Percentiles rank a stretch among this genome's conserved stretches.
These are phyloP conservation scores for Tachina lurida DNA, from an alignment of 2,888 invertebrate species.

Conservation along the genomic window DNA sequence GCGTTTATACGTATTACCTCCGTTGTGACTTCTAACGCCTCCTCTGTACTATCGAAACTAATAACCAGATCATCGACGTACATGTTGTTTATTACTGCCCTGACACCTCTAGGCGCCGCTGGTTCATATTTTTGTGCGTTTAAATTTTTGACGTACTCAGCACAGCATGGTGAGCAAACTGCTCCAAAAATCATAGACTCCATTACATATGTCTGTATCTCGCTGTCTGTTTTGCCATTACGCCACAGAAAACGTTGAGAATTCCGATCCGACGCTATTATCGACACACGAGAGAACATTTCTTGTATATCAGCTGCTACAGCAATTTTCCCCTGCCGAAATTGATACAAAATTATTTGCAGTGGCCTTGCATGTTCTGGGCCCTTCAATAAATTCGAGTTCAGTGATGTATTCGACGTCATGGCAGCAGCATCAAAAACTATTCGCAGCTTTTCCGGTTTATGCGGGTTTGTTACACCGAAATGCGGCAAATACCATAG, in stretches of 20 bases:
- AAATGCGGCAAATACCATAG: conserved; percentile 11
- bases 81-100: neutral
- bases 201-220: conserved; percentile 49
- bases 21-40: too few species aligned
- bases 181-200: conserved; percentile 64
- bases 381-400: too few species aligned
- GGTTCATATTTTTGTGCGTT: conserved; percentile 65
- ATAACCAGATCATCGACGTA: neutral
- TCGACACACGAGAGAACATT: conserved; percentile 23
- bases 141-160: conserved; percentile 74
- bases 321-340: too few species aligned
- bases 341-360: too few species aligned
- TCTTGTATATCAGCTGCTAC: too few species aligned
- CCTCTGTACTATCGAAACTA: neutral
- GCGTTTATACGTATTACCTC: neutral
- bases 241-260: conserved; percentile 53
- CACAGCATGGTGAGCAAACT: conserved; percentile 74
- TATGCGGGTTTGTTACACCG: neutral
- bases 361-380: too few species aligned
- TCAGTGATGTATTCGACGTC: too few species aligned
- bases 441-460: too few species aligned
- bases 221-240: neutral
- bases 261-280: conserved; percentile 71
- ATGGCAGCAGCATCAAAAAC: too few species aligned
- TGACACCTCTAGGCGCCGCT: neutral